Conservation (phyloP, 1,140 invertebrate species). For the Bursaphelenchus mucronatus region DNA sequence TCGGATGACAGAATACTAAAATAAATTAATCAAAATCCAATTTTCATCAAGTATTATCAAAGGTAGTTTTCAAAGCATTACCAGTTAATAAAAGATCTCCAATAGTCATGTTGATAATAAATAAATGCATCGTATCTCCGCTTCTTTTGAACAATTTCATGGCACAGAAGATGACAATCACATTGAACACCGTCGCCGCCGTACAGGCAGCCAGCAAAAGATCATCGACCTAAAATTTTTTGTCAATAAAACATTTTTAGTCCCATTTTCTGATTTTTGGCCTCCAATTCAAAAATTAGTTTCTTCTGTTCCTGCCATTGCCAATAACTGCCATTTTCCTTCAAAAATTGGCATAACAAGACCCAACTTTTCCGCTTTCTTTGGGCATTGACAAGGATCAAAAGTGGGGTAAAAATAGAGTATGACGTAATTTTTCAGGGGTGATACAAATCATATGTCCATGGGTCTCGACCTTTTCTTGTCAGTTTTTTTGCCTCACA, state of each 20-base stretch:
- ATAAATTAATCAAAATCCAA: neutral
- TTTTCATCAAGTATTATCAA: conserved; percentile 4
- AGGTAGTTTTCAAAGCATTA: conserved; percentile 21
- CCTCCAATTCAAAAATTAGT: neutral
- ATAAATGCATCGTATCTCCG: conserved; percentile 60
- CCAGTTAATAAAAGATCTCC: conserved; percentile 58
- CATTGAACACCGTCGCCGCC: conserved; percentile 57
- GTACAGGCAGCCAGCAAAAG: conserved; percentile 54
- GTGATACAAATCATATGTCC: too few relatives aligned
- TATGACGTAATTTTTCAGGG: too few relatives aligned
- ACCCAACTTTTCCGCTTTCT: too few relatives aligned
- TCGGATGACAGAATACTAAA: conserved; percentile 60
- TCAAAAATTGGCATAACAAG: neutral
- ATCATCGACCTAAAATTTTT: conserved; percentile 53
- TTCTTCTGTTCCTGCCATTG: neutral
- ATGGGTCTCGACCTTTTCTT: too few relatives aligned
- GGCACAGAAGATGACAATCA: conserved; percentile 60
- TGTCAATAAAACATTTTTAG: neutral
- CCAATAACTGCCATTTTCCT: too few relatives aligned
- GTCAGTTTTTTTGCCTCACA: too few relatives aligned
- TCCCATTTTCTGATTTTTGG: neutral
- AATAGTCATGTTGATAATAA: conserved; percentile 60
- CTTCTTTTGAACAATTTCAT: conserved; percentile 59
- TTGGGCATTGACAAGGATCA: too few relatives aligned
- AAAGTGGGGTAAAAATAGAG: too few relatives aligned